Base-by-base conservation (phyloP, 2,888 invertebrate genomes). In the Chesias legatella region DNA sequence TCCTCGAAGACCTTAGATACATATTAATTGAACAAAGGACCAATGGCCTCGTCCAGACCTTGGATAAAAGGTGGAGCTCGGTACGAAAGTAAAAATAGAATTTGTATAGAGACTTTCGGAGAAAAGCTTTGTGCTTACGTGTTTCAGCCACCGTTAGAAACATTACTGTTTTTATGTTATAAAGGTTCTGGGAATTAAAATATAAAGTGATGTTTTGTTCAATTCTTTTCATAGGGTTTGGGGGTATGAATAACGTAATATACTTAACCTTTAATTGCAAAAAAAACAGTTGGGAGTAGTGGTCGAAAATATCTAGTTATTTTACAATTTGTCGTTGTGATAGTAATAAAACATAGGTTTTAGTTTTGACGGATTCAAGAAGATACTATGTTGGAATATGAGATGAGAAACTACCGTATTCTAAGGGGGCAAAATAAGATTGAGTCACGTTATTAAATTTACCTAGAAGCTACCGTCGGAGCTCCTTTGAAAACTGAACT, bases 31-130 rank as follows among this genome's bases (percentile, higher is more conserved):
- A n/a, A 13, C 28, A 10, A 8, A 24, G 21, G 5, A 1, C 9
- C 9, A 4, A 7, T 6, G 3, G 17, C 17, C 20, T 17, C 6
- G 1, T 58, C 63, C 56, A 51, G 55, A 53, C 59, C 57, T 61
- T 60, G 58, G 55, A 1, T 6, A 20, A 33, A 28, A 21, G 33
- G 43, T 52, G 40, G 31, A 54, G 27, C 48, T 52, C 39, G 35
- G 45, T 48, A 52, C 13, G 7, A 22, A 22, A 22, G 6, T 45
- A 43, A 48, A 50, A 56, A 51, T 49, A 53, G 39, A 46, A 42
- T 33, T 26, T 33, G 10, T 37, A 26, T 40, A 39, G 10, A n/a
- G n/a, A n/a, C n/a, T n/a, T n/a, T n/a, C n/a, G n/a, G n/a, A n/a
- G 33, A 53, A 41, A 30, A 23, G 10, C 37, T 38, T 46, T 42